Evolutionary conservation across 2,797 vertebrate species (phyloP).

Genomic region (Falco rusticolus): DNA sequence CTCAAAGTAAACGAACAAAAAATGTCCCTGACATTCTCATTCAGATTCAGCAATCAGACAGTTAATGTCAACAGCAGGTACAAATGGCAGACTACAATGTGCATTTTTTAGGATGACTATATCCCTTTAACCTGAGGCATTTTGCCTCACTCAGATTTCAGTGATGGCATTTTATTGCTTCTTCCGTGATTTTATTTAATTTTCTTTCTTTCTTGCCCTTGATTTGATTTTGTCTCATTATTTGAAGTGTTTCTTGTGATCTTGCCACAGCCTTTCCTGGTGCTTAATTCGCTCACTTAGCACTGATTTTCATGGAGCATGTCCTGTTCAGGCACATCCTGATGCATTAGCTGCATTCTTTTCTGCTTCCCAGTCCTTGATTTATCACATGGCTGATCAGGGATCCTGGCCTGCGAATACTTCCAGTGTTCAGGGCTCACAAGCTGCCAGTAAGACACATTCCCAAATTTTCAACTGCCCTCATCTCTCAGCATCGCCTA

Average conservation of each 20-base stretch:
- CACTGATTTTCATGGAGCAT: slow-evolving; percentile 43
- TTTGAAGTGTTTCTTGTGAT: slow-evolving; percentile 40
- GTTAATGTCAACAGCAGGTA: background rate
- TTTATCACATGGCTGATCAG: slow-evolving; percentile 9
- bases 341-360: slow-evolving; percentile 29
- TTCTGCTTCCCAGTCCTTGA: slow-evolving; percentile 23
- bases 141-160: slow-evolving; percentile 15
- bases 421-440: slow-evolving; percentile 1
- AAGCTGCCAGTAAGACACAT: slow-evolving; percentile 46
- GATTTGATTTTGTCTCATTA: slow-evolving; percentile 64
- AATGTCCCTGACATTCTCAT: fast-evolving
- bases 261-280: slow-evolving; percentile 37
- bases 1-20: background rate
- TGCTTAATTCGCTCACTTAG: slow-evolving; percentile 52
- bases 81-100: background rate
- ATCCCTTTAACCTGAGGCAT: background rate
- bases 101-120: background rate
- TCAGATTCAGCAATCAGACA: background rate
- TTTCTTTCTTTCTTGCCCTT: slow-evolving; percentile 30
- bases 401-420: slow-evolving; percentile 6
- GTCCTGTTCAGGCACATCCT: slow-evolving; percentile 4
- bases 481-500: slow-evolving; percentile 28
- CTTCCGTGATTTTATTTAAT: slow-evolving; percentile 38
- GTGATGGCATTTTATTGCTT: slow-evolving; percentile 24
- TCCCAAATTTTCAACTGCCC: slow-evolving; percentile 45